phyloP scores from a whole-genome alignment of 1,140 invertebrate species.

The Ceratina australensis region DNA sequence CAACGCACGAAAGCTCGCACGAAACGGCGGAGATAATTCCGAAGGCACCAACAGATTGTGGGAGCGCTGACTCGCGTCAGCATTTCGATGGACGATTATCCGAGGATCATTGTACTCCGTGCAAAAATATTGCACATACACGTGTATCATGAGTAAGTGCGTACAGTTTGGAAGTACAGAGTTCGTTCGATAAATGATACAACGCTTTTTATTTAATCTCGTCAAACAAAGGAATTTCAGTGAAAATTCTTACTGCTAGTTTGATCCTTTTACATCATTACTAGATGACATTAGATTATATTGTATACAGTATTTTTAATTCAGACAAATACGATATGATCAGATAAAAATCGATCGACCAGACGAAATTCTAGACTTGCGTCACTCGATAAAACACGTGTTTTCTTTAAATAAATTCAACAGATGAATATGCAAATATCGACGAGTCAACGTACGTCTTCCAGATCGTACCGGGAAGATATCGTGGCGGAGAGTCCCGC shows the following conservation, averaged over 20 bases:
- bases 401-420: conserved; percentile 5
- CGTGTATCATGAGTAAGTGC: too few relatives aligned
- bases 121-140: neutral
- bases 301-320: too few relatives aligned
- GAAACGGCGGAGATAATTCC: conserved; percentile 24
- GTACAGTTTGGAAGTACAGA: neutral
- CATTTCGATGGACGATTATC: neutral
- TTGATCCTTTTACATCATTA: too few relatives aligned
- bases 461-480: conserved; percentile 21
- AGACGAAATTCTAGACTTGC: conserved; percentile 9
- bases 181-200: neutral
- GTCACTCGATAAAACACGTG: conserved; percentile 11
- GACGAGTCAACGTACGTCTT: conserved; percentile 12
- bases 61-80: neutral
- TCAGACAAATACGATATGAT: too few relatives aligned
- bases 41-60: neutral
- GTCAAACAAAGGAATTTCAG: too few relatives aligned
- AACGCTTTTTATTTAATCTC: too few relatives aligned
- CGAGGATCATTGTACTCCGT: too few relatives aligned
- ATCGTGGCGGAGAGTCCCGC: neutral
- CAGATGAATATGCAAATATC: conserved; percentile 33
- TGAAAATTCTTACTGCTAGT: too few relatives aligned
- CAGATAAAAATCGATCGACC: too few relatives aligned
- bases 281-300: too few relatives aligned
- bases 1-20: conserved; percentile 19